Conservation (phyloP, 1,140 invertebrate species). For the Bathynomus jamesi region DNA sequence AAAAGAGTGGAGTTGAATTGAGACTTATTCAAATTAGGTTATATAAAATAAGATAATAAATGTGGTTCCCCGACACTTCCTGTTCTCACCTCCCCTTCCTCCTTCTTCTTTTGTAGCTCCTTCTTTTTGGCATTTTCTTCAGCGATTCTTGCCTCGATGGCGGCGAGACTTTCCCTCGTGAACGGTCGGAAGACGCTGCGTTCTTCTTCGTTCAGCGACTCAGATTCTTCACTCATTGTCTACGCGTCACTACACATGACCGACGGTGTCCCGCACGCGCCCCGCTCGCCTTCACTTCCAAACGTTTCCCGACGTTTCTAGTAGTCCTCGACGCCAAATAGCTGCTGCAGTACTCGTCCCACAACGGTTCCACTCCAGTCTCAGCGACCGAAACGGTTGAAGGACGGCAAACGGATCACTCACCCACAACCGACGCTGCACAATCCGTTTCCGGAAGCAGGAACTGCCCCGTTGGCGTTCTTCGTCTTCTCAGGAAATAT, state of each 20-base stretch:
- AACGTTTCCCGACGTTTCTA: neutral
- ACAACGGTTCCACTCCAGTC: neutral
- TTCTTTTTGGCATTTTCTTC: slow-evolving; percentile 91
- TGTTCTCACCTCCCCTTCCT: slow-evolving; percentile 79
- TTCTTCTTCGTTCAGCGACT: slow-evolving; percentile 40
- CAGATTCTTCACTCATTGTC: slow-evolving; percentile 37
- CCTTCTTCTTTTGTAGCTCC: slow-evolving; percentile 90
- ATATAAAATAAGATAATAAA: no score
- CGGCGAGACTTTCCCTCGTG: slow-evolving; percentile 88
- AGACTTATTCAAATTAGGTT: no score
- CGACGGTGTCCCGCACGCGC: neutral
- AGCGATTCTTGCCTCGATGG: slow-evolving; percentile 84
- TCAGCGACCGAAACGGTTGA: neutral
- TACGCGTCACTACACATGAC: slow-evolving; percentile 18
- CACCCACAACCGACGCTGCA: neutral
- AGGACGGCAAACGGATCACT: neutral
- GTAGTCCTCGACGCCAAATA: no score
- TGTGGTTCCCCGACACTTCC: neutral
- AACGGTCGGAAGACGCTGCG: slow-evolving; percentile 75
- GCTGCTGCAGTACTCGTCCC: no score
- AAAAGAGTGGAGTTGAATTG: no score
- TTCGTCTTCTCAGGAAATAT: neutral
- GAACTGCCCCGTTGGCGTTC: neutral
- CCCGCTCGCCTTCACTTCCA: neutral
- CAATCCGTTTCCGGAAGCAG: neutral